These are phyloP conservation scores for Antheraea assamensis DNA, from an alignment of 2,888 invertebrate genomes.

Conservation along the genomic window DNA sequence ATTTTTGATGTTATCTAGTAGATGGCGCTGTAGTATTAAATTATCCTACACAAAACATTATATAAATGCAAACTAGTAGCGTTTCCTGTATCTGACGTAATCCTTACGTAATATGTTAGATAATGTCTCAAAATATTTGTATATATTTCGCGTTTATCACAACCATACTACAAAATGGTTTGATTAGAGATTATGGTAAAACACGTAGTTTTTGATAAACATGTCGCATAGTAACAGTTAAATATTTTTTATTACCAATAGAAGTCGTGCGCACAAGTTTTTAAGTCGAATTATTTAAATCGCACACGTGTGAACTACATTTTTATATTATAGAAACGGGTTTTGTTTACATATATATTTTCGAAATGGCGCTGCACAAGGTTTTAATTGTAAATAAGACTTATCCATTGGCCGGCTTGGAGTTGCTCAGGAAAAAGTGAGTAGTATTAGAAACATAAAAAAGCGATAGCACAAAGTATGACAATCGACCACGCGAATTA, in stretches of 20 bases:
- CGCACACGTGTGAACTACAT: background rate
- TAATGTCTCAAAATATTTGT: background rate
- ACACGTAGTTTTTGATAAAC: background rate
- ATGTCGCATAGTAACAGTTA: background rate
- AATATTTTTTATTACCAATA: background rate
- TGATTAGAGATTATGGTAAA: slow-evolving; percentile 2
- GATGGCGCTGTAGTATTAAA: background rate
- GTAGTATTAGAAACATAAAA: slow-evolving; percentile 43
- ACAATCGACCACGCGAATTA: background rate
- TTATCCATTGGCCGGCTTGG: slow-evolving; percentile 59
- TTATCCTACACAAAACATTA: background rate
- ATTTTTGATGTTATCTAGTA: background rate
- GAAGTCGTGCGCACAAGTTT: background rate
- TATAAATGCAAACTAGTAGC: background rate
- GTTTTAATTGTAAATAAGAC: slow-evolving; percentile 64
- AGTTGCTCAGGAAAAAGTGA: slow-evolving; percentile 64
- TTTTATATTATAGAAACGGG: background rate
- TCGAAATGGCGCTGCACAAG: slow-evolving; percentile 29
- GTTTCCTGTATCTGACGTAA: background rate
- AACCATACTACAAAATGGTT: background rate
- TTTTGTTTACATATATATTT: background rate
- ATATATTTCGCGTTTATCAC: background rate
- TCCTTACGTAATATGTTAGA: background rate
- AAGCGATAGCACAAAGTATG: background rate
- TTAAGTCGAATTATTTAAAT: background rate